Evolutionary conservation across 2,888 invertebrate species (phyloP).

Genomic region (Agelastica alni): DNA sequence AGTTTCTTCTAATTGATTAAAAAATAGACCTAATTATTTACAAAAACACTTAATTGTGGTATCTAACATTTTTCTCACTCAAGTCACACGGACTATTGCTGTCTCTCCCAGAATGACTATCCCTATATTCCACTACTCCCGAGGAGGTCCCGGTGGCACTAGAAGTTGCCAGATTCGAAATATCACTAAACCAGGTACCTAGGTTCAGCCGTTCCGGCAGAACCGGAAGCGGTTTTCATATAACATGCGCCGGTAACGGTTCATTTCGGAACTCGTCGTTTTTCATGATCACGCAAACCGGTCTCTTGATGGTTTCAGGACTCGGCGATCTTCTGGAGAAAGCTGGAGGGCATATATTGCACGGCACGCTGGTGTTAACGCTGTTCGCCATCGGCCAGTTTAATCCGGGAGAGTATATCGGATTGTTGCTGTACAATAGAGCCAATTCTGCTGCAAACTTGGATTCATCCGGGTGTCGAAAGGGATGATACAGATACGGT

Average conservation of each 20-base stretch:
- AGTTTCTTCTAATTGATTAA: constrained; percentile 2
- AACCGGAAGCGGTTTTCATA: constrained; percentile 85
- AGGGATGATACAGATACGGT: constrained; percentile 71
- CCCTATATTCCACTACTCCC: constrained; percentile 37
- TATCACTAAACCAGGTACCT: constrained; percentile 57
- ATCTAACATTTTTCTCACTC: constrained; percentile 38
- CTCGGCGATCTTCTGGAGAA: constrained; percentile 53
- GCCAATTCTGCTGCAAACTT: constrained; percentile 72
- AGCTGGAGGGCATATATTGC: constrained; percentile 55
- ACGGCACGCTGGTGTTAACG: constrained; percentile 40
- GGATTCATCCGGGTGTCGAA: constrained; percentile 62
- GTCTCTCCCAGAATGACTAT: constrained; percentile 47
- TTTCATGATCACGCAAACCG: constrained; percentile 69
- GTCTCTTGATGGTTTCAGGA: constrained; percentile 57
- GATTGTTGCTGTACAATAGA: constrained; percentile 64
- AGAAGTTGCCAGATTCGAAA: constrained; percentile 53
- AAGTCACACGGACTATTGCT: constrained; percentile 49
- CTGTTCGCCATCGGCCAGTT: constrained; percentile 52
- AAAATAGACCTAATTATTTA: not conserved
- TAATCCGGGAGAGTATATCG: constrained; percentile 60
- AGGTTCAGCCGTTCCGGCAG: constrained; percentile 73
- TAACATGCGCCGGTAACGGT: constrained; percentile 66
- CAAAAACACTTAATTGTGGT: constrained; percentile 24
- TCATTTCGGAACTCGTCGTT: constrained; percentile 61
- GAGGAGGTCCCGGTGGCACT: constrained; percentile 45